Percentiles rank a stretch among this genome's conserved stretches.
Conservation (phyloP, 1,140 invertebrate genomes). For the Macrostomum lignano region DNA sequence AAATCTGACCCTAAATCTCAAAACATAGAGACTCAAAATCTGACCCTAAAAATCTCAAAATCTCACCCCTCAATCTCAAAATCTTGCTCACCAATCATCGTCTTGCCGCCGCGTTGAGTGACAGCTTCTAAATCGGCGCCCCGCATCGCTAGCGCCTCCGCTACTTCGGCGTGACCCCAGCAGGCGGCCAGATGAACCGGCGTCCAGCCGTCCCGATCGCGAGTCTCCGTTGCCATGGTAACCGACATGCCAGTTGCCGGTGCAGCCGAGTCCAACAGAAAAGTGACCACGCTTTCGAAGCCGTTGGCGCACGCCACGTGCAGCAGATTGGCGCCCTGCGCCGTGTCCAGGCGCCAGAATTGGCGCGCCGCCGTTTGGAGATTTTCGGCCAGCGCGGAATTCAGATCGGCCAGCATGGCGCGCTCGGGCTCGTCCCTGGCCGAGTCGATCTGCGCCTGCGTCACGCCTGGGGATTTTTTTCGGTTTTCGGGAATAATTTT, state of each 20-base stretch:
- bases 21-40: no score
- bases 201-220: constrained; percentile 68
- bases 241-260: no score
- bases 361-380: background rate
- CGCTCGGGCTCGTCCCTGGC: background rate
- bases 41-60: no score
- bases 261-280: background rate
- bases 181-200: constrained; percentile 37
- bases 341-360: background rate
- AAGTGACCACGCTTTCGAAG: background rate
- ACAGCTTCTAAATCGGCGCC: no score
- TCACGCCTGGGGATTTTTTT: constrained; percentile 15
- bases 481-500: no score
- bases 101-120: no score
- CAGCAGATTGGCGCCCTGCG: constrained; percentile 1
- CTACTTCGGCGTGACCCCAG: constrained; percentile 96
- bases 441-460: background rate
- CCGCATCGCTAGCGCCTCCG: no score
- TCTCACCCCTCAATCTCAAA: no score
- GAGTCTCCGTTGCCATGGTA: constrained; percentile 45
- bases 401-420: background rate
- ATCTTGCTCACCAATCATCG: no score
- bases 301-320: constrained; percentile 3
- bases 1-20: no score
- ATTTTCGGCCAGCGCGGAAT: background rate